Percentiles rank a stretch among this genome's conserved stretches.
These are phyloP conservation scores for Didymodactylos carnosus DNA, from an alignment of 2,888 invertebrate genomes.

Conservation along the genomic window DNA sequence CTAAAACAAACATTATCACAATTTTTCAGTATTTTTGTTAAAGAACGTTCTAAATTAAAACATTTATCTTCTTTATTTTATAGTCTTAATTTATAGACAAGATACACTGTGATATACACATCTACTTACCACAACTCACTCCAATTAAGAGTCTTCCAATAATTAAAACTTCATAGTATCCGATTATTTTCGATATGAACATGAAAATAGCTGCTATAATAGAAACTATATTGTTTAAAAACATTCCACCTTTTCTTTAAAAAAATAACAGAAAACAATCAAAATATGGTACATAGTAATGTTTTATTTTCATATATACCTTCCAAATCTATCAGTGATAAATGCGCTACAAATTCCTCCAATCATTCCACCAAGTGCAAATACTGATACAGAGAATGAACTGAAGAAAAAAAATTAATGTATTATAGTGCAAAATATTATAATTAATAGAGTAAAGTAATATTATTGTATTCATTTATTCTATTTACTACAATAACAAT, in stretches of 20 bases:
- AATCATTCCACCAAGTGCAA: slow-evolving; percentile 91
- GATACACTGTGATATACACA: no score
- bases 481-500: no score
- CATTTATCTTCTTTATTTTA: no score
- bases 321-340: slow-evolving; percentile 18
- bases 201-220: slow-evolving; percentile 42
- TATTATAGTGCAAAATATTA: no score
- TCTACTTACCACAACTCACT: slow-evolving; percentile 61
- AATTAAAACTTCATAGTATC: slow-evolving; percentile 85
- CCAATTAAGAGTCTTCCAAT: slow-evolving; percentile 91
- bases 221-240: background rate
- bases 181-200: slow-evolving; percentile 77
- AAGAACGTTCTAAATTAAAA: no score
- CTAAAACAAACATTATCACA: no score
- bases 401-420: slow-evolving; percentile 24
- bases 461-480: no score
- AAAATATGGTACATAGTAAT: background rate
- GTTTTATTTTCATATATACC: background rate
- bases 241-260: slow-evolving; percentile 67
- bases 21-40: no score
- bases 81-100: no score
- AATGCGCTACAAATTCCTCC: slow-evolving; percentile 58
- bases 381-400: slow-evolving; percentile 71
- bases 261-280: no score
- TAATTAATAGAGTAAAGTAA: no score